phyloP scores from a whole-genome alignment of 2,888 invertebrate genomes.

The Papilio elwesi region DNA sequence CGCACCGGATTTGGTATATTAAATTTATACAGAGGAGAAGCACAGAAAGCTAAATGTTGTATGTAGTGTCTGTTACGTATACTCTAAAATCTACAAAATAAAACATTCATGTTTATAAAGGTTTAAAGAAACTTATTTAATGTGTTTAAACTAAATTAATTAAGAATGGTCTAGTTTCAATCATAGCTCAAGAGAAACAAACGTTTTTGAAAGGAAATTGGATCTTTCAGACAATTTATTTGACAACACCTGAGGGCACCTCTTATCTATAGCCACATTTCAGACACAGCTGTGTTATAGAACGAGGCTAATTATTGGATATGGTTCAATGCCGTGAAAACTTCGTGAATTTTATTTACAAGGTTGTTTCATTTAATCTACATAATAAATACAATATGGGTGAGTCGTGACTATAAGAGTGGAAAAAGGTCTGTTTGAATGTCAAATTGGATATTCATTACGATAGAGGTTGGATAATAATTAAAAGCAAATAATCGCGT shows the following conservation, averaged over 20 bases:
- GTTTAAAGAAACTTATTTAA: too few relatives aligned
- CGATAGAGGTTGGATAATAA: background rate
- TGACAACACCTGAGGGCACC: background rate
- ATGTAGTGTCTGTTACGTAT: too few relatives aligned
- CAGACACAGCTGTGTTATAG: conserved; percentile 5
- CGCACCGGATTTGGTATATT: too few relatives aligned
- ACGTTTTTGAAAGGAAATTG: background rate
- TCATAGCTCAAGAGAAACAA: background rate
- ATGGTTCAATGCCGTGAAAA: conserved; percentile 32
- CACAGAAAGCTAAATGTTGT: too few relatives aligned
- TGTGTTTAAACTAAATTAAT: too few relatives aligned
- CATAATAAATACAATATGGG: background rate
- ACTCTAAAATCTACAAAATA: too few relatives aligned
- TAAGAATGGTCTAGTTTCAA: too few relatives aligned
- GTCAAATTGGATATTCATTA: background rate
- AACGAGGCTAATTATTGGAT: conserved; percentile 36
- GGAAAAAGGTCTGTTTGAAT: conserved; percentile 4
- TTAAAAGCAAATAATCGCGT: background rate
- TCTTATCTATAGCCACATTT: conserved; percentile 29
- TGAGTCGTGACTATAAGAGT: conserved; percentile 2
- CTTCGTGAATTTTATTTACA: conserved; percentile 35
- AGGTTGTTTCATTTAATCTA: conserved; percentile 23
- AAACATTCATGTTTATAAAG: too few relatives aligned
- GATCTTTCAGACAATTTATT: background rate
- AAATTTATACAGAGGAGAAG: too few relatives aligned